Base-by-base conservation (phyloP, 2,888 invertebrate genomes). In the Stomorhina lunata region DNA sequence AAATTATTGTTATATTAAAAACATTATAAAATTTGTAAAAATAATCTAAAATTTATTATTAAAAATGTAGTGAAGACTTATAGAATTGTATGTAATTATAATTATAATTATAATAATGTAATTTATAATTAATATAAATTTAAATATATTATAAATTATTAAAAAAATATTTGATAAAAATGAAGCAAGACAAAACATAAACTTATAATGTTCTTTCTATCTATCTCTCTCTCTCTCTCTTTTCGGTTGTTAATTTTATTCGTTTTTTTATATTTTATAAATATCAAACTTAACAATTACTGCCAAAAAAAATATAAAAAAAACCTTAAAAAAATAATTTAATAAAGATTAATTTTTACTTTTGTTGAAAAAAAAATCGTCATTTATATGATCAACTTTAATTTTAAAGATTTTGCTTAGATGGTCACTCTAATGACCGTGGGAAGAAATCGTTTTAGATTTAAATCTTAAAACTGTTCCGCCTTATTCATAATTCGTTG, bases 1-100 rank as follows among this genome's bases (percentile, higher is more conserved):
- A 61, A 5, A 43, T 34, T 27, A 22, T n/a, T 55, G 59, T 59
- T 48, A 71, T 37, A 17, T 17, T 29, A 57, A 59, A 53, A 75
- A 32, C 10, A 65, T n/a, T n/a, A n/a, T n/a, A n/a, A n/a, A n/a
- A n/a, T n/a, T n/a, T n/a, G n/a, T n/a, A 37, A 12, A 71, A 40
- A 25, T 25, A 73, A 59, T 10, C n/a, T n/a, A n/a, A 48, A 29
- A 32, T 17, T 25, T 37, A 29, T 34, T 27, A 59, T 32, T 57
- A 63, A 37, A 81, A 81, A 81, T 29, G 81, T 81, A 81, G 81
- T 77, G 72, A 81, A 81, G 81, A 81, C 77, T 77, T 81, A 77
- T 73, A 72, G 77, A 37, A 72, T 68, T 45, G 59, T 77, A 81
- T 59, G 57, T 69, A 69, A 65, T 65, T 76, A 57, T 65, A n/a